Base-by-base conservation (phyloP, 2,888 invertebrate species). In the Sclerodermus sp. region DNA sequence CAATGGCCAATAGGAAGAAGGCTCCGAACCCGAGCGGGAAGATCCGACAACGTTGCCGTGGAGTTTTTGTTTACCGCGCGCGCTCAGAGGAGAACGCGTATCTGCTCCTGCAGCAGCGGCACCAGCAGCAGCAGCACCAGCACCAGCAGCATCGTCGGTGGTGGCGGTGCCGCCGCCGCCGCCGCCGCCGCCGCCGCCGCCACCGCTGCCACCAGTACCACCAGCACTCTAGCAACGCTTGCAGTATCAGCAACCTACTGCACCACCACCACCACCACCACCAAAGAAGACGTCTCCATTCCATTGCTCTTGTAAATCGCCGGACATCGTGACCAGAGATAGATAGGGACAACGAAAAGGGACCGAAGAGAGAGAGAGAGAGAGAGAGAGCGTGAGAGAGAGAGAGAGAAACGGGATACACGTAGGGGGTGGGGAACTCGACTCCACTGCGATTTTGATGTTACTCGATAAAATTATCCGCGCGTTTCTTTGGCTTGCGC, bases 1-100 rank as follows among this genome's bases (percentile, higher is more conserved):
- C 53, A 56, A 60, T 66, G 70, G 71, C 71, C 71, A 71, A 71
- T 71, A 57, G 64, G 61, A 65, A 56, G 58, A 64, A 60, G 61
- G 59, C 58, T 61, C 63, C 58, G 64, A 57, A 60, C 63, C 55
- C 56, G 64, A 68, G 69, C 70, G 67, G 69, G 60, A 71, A 74
- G 74, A 74, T 72, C 74, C 70, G 74, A 74, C 74, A 74, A 74
- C 74, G 74, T 74, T 70, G 74, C 73, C 65, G 60, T 59, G 45
- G 66, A 72, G 72, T 74, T 74, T 74, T 74, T 74, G 74, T 74
- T 74, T 74, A 74, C 71, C 70, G 66, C 67, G 62, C 66, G 63
- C 61, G 53, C 58, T 62, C 58, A 41, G 60, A 63, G 63, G 58
- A 67, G 67, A 63, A 58, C 58, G 62, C 57, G 57, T 60, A 64